Percentiles rank a stretch among this genome's conserved stretches.
Evolutionary conservation across 2,797 vertebrate genomes (phyloP).

Genomic region (Sphenodon punctatus): DNA sequence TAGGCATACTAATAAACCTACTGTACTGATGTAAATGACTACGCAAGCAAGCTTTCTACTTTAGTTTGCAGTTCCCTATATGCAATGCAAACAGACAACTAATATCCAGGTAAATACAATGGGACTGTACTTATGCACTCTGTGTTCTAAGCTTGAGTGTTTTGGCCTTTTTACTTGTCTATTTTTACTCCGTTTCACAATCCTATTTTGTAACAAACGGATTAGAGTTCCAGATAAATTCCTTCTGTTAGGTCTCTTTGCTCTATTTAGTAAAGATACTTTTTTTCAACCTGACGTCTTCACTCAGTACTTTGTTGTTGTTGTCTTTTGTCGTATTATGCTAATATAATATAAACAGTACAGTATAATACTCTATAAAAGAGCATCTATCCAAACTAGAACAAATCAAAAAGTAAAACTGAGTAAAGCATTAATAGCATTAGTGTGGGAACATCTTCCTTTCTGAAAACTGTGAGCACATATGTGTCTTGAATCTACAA

Average conservation of each 20-base stretch:
- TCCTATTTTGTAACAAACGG: slow-evolving; percentile 57
- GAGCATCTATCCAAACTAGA: background rate
- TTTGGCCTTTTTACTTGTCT: slow-evolving; percentile 66
- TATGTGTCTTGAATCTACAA: background rate
- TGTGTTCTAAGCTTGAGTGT: slow-evolving; percentile 48
- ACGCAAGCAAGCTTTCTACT: slow-evolving; percentile 45
- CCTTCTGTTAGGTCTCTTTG: no score
- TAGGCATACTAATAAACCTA: slow-evolving; percentile 1
- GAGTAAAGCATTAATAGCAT: background rate
- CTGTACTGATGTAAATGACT: slow-evolving; percentile 45
- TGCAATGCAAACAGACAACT: slow-evolving; percentile 57
- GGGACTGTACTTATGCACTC: slow-evolving; percentile 48
- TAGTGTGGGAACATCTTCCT: background rate
- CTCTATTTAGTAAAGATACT: slow-evolving; percentile 42
- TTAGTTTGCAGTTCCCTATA: slow-evolving; percentile 50
- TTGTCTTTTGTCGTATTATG: slow-evolving; percentile 62
- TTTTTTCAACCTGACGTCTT: slow-evolving; percentile 50
- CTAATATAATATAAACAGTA: slow-evolving; percentile 17
- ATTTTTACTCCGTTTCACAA: slow-evolving; percentile 59
- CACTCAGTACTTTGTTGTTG: slow-evolving; percentile 43
- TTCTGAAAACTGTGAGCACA: background rate
- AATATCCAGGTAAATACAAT: slow-evolving; percentile 60
- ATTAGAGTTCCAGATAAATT: slow-evolving; percentile 52
- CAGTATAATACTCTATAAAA: slow-evolving; percentile 11
- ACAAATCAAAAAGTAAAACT: background rate